Evolutionary conservation across 2,113 vertebrate species (phyloP).

Genomic region (Caretta caretta): DNA sequence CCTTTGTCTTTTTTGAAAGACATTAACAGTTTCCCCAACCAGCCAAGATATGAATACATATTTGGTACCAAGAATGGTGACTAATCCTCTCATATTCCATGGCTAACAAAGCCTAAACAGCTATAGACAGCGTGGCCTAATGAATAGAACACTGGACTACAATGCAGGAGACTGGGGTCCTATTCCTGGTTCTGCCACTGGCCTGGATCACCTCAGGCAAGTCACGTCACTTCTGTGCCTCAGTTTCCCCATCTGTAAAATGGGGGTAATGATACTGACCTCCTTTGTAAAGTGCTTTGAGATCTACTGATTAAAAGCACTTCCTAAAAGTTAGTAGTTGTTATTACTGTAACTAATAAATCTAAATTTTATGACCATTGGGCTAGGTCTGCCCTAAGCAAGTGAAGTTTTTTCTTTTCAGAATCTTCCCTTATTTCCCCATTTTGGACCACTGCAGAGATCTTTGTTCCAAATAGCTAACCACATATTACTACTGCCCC

Average conservation of each 20-base stretch:
- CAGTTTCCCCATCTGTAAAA: too few relatives aligned
- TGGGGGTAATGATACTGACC: too few relatives aligned
- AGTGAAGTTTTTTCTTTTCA: not conserved
- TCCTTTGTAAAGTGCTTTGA: too few relatives aligned
- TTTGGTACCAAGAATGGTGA: not conserved
- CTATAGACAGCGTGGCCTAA: not conserved
- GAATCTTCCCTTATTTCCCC: conserved; percentile 9
- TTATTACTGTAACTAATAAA: conserved; percentile 8
- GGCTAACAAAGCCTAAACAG: conserved; percentile 25
- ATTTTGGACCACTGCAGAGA: not conserved
- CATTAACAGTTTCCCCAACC: not conserved
- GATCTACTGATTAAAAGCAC: too few relatives aligned
- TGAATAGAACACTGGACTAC: too few relatives aligned
- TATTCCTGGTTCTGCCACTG: too few relatives aligned
- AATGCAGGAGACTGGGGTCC: too few relatives aligned
- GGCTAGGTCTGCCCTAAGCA: not conserved
- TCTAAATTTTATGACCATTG: not conserved
- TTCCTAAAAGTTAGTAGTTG: too few relatives aligned
- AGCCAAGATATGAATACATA: not conserved
- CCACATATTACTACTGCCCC: accelerated
- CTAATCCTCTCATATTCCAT: conserved; percentile 25
- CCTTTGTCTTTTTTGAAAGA: not conserved
- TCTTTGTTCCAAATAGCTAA: not conserved
- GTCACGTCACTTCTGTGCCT: too few relatives aligned
- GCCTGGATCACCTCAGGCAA: too few relatives aligned